Evolutionary conservation across 2,797 vertebrate genomes (phyloP), one percentile per base, ranked within the genome.

Genomic region (Microhierax caerulescens): DNA sequence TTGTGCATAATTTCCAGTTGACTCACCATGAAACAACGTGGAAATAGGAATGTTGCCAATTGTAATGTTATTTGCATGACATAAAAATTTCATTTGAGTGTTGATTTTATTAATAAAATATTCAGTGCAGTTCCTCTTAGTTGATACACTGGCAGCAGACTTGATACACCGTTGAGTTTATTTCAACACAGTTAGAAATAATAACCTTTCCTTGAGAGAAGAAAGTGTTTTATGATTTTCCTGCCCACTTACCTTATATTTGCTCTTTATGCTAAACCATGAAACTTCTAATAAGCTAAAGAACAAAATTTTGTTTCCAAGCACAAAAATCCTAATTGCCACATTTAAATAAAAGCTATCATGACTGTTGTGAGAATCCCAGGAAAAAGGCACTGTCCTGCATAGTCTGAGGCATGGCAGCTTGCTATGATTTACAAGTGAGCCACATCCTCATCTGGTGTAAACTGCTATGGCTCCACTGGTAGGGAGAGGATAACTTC

Each of bases 21-120:
- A 85, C 37, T 86, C 3, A 4, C 22, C 24, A 50, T 39, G 68
- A 77, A 96, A 86, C 8, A n/a, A 32, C n/a, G 17, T 69, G 13
- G 48, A 92, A 93, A 45, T 50, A 74, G 4, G 32, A 91, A 43
- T 30, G 10, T 22, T 68, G 41, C 19, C 34, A 75, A 39, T 72
- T 83, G 77, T 54, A 64, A 70, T 57, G n/a, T 56, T 50, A 43
- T 88, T 80, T 94, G 13, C 36, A 19, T 28, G 10, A 56, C 32
- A 36, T 56, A 65, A 65, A 11, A 2, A 61, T 85, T 85, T 72
- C 54, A 24, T 77, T 43, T 64, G 13, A 54, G 8, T 37, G 94
- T 88, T 76, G 11, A 48, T 67, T 94, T 93, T 85, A 20, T 72
- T 75, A 59, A 45, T n/a, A 83, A 72, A 86, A 75, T 72, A 85